phyloP scores from a whole-genome alignment of 2,113 vertebrate genomes.

The Murina feae region DNA sequence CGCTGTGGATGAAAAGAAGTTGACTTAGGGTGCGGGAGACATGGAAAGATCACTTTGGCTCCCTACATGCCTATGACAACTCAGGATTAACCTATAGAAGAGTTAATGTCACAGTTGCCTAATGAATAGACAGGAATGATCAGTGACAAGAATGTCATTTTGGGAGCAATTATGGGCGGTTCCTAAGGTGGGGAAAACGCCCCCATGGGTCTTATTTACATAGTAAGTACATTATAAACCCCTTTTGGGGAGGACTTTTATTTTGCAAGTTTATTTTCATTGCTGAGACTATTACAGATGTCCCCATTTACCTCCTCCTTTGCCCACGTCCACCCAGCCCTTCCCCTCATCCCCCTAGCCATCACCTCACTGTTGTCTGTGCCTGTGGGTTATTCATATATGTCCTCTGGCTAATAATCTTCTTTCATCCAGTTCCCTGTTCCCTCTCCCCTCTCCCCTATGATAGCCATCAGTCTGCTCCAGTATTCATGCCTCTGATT shows the following conservation, averaged over 20 bases:
- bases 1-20: background rate
- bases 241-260: background rate
- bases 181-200: background rate
- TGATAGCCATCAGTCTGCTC: background rate
- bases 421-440: background rate
- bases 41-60: background rate
- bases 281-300: background rate
- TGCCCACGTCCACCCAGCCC: background rate
- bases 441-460: background rate
- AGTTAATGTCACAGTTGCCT: background rate
- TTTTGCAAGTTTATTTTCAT: background rate
- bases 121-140: background rate
- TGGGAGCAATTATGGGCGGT: background rate
- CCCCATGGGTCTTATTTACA: background rate
- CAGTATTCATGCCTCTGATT: background rate
- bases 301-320: background rate
- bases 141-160: background rate
- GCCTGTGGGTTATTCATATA: background rate
- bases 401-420: background rate
- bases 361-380: background rate
- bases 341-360: background rate
- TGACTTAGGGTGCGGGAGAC: background rate
- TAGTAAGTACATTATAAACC: background rate
- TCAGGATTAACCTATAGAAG: background rate
- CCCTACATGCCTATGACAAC: background rate